Base-by-base conservation (phyloP, 2,797 vertebrate genomes). In the Phrynocephalus vlangalii region DNA sequence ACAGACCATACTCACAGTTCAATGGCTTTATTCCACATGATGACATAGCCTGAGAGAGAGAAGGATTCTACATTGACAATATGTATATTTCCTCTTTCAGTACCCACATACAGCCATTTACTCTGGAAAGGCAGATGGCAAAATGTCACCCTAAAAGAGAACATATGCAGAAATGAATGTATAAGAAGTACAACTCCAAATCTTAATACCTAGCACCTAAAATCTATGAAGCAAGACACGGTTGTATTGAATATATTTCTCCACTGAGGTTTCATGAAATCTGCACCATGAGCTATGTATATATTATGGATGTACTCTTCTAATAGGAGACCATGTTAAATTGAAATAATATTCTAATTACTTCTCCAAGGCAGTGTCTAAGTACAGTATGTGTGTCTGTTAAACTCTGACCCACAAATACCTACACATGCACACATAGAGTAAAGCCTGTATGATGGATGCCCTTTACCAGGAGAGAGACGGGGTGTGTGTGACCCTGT, bases 11-110 rank as follows among this genome's bases (percentile, higher is more conserved):
- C 99, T 99, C 95, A 99, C 99, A 99, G 97, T 97, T 99, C 99
- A 91, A 99, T 99, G 98, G 99, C 99, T 99, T 99, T 99, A 98
- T 99, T 99, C 99, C 99, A 99, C 99, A 99, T 99, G 96, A 99
- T 99, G 96, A 99, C 98, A 87, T 99, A 99, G 97, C 99, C 99
- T 97, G 99, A 99, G 97, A 99, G 99, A 85, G 98, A 98, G 96
- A 99, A 99, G 97, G 98, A 99, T 97, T 99, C 99, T 97, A 99
- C 98, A 89, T 99, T 99, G 96, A 99, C 98, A 44, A 99, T 99
- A 95, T 99, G 98, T 96, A 99, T 99, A 95, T 99, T 99, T 95
- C 99, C 99, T 96, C 98, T 97, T 95, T 99, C 98, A 0, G 99
- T 98, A 93, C 99, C 99, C 89, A 99, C 98, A 92, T 99, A 99